Conservation (phyloP, 2,888 invertebrate species). For the Gisinianus flammeolus region DNA sequence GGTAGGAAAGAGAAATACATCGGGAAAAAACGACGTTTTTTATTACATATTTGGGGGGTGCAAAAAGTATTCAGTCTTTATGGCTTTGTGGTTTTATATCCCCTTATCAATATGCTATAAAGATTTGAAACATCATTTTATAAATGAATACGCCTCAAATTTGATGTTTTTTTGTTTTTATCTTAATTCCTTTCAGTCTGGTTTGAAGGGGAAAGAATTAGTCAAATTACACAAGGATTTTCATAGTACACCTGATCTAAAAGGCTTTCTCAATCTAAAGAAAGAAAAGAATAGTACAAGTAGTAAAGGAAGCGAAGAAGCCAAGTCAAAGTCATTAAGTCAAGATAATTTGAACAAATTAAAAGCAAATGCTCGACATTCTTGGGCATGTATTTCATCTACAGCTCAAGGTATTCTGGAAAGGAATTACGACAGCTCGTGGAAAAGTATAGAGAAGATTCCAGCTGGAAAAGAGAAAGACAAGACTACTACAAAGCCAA, state of each 20-base stretch:
- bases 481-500: conserved; percentile 63
- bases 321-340: conserved; percentile 64
- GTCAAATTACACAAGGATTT: conserved; percentile 75
- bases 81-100: too few relatives aligned
- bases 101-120: too few relatives aligned
- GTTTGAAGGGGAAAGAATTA: conserved; percentile 55
- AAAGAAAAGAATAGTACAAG: conserved; percentile 42
- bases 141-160: too few relatives aligned
- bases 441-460: conserved; percentile 59
- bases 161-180: too few relatives aligned
- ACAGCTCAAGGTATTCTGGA: conserved; percentile 52
- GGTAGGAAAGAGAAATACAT: too few relatives aligned
- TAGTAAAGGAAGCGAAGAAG: conserved; percentile 29
- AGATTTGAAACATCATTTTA: too few relatives aligned
- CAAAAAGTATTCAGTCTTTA: too few relatives aligned
- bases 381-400: conserved; percentile 59
- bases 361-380: conserved; percentile 59
- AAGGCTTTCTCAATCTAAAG: conserved; percentile 45
- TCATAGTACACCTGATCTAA: conserved; percentile 84
- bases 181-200: conserved; percentile 45
- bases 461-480: conserved; percentile 10
- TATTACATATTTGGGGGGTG: neutral
- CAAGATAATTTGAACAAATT: conserved; percentile 68
- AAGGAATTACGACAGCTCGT: conserved; percentile 59
- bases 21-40: too few relatives aligned